Percentiles rank a stretch among this genome's conserved stretches.
Evolutionary conservation across 1,140 invertebrate genomes (phyloP).

Genomic region (Patella vulgata): DNA sequence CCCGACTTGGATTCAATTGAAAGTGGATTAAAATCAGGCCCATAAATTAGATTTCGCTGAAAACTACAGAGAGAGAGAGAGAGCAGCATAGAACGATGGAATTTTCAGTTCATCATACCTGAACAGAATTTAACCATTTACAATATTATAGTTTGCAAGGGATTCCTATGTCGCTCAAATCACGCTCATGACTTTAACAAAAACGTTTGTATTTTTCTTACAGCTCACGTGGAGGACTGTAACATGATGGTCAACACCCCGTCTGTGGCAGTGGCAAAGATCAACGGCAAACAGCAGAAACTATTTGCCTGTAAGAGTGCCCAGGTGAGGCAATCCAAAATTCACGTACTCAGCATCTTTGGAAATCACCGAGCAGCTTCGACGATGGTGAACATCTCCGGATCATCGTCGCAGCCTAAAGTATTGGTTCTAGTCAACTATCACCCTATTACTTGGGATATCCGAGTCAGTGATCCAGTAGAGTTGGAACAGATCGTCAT

Average conservation of each 20-base stretch:
- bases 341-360: conserved; percentile 20
- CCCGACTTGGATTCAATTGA: too few relatives aligned
- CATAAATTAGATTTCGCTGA: too few relatives aligned
- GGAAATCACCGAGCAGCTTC: conserved; percentile 9
- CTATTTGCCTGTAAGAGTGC: conserved; percentile 2
- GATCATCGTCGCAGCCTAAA: neutral
- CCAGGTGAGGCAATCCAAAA: neutral
- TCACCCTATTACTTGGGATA: conserved; percentile 7
- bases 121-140: too few relatives aligned
- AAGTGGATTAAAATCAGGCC: too few relatives aligned
- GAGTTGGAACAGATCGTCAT: neutral
- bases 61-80: too few relatives aligned
- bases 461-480: neutral
- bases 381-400: conserved; percentile 9
- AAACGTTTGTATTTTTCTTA: too few relatives aligned
- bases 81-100: too few relatives aligned
- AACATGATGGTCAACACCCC: conserved; percentile 1
- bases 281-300: conserved; percentile 6
- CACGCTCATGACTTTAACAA: too few relatives aligned
- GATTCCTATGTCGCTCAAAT: too few relatives aligned
- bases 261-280: neutral
- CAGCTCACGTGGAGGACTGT: conserved; percentile 7
- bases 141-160: too few relatives aligned
- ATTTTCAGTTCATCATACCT: too few relatives aligned
- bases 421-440: conserved; percentile 14